Base-by-base conservation (phyloP, 1,140 invertebrate species). In the Pectinophora gossypiella region DNA sequence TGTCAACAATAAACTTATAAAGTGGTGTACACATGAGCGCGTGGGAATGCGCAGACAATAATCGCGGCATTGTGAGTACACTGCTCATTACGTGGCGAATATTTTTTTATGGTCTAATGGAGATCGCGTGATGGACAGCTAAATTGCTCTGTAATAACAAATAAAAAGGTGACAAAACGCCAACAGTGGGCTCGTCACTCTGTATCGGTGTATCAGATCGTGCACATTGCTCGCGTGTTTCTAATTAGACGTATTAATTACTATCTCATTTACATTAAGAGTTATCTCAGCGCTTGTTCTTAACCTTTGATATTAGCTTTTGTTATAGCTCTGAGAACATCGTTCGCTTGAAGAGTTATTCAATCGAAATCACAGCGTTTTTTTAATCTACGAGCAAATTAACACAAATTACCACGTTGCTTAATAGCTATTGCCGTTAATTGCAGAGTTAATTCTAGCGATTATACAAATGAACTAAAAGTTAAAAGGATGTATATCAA, bases 1-100 rank as follows among this genome's bases (percentile, higher is more conserved):
- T 51, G 55, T 57, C 55, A 52, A 52, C 45, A 56, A 56, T 56
- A 46, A 56, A 54, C 47, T 54, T 49, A 45, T 54, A 51, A 54
- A 52, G 43, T 36, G 22, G 44, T 10, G 20, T 21, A 23, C 35
- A 19, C 36, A 47, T 19, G 36, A 45, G 44, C 56, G 52, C 55
- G 60, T 58, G 60, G 53, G 55, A 58, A 62, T 48, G 44, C 47
- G 36, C 42, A 13, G 18, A 46, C 44, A 40, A 46, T 62, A 53
- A 53, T 35, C 38, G 51, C 15, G 19, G 23, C 42, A 54, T 52
- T 60, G 36, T 51, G 16, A n/a, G n/a, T 21, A 45, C 51, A 50
- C 43, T 52, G 40, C 56, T 46, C 19, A 45, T 53, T 51, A 53
- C 23, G 12, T 1, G 19, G 18, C 42, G 42, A 44, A 44, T 44